Base-by-base conservation (phyloP, 2,113 vertebrate genomes). In the Gallinago media region DNA sequence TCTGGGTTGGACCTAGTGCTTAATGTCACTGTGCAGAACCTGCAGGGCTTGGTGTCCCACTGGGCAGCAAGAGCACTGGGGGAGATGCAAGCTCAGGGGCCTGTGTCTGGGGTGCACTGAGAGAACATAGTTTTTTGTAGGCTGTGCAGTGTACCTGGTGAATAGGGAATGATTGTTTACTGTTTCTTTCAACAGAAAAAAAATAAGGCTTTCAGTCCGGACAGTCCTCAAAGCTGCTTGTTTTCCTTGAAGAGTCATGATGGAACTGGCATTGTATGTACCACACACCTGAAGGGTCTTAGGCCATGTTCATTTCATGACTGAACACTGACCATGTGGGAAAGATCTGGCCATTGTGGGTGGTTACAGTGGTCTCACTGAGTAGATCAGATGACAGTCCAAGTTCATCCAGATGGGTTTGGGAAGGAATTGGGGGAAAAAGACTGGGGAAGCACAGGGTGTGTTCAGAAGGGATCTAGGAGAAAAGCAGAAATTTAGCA, bases 1-100 rank as follows among this genome's bases (percentile, higher is more conserved):
- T 21, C 27, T 13, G 72, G 11, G 19, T 16, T 11, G 0, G 2
- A 8, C 40, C 0, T 9, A 5, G 38, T 0, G 0, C 56, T 40
- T 8, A 15, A 3, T n/a, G 66, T 44, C 5, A 0, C 44, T 6
- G 27, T 12, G 58, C 47, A 9, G 21, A 23, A 59, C 29, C 63
- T 5, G 63, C 3, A 31, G 49, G 18, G 4, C 29, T 16, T 23
- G 34, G 7, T 7, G 17, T 42, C 27, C 54, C 36, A 2, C 36
- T 4, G 32, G 12, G 27, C 59, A n/a, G 36, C 22, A 14, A 15
- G 34, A 38, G 56, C 31, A 3, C 63, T 2, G 80, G 15, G 29
- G 29, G 42, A 34, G 17, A 26, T 8, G 11, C 56, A 3, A 6
- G 32, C 20, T 11, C 10, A 4, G 38, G 19, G 18, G 2, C 47